phyloP scores from a whole-genome alignment of 2,888 invertebrate genomes.

The Xiphydria camelus region DNA sequence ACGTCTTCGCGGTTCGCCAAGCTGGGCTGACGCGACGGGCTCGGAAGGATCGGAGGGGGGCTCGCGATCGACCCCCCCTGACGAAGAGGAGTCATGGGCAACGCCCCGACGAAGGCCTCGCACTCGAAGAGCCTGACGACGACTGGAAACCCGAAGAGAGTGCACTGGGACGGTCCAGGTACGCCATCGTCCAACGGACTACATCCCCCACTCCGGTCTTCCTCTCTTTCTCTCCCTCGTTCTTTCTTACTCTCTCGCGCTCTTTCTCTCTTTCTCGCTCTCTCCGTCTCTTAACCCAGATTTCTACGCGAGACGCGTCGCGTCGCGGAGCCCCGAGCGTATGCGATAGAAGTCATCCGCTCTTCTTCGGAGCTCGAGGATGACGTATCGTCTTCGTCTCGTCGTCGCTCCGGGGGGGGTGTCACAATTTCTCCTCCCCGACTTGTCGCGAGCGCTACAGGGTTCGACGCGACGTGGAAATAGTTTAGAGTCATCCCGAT shows the following conservation, averaged over 20 bases:
- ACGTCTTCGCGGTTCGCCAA: conserved; percentile 35
- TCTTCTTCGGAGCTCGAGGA: no score
- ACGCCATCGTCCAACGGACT: conserved; percentile 43
- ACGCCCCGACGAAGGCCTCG: conserved; percentile 65
- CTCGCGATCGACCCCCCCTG: not conserved
- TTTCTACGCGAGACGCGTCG: no score
- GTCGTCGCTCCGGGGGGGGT: no score
- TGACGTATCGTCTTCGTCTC: no score
- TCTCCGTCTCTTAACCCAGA: no score
- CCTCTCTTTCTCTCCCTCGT: not conserved
- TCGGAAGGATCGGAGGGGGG: not conserved
- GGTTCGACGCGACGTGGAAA: no score
- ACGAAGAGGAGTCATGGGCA: conserved; percentile 62
- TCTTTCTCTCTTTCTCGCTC: not conserved
- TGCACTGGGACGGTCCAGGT: conserved; percentile 88
- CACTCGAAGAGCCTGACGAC: conserved; percentile 64
- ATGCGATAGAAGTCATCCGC: no score
- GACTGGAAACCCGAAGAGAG: conserved; percentile 65
- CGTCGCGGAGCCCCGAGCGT: no score
- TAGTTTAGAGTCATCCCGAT: no score
- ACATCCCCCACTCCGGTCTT: not conserved
- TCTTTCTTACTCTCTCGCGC: not conserved
- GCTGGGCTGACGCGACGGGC: conserved; percentile 34
- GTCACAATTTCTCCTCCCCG: no score
- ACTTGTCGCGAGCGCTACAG: no score